Evolutionary conservation across 2,113 vertebrate species (phyloP), one percentile per base, ranked within the genome.

Genomic region (Zapornia atra): DNA sequence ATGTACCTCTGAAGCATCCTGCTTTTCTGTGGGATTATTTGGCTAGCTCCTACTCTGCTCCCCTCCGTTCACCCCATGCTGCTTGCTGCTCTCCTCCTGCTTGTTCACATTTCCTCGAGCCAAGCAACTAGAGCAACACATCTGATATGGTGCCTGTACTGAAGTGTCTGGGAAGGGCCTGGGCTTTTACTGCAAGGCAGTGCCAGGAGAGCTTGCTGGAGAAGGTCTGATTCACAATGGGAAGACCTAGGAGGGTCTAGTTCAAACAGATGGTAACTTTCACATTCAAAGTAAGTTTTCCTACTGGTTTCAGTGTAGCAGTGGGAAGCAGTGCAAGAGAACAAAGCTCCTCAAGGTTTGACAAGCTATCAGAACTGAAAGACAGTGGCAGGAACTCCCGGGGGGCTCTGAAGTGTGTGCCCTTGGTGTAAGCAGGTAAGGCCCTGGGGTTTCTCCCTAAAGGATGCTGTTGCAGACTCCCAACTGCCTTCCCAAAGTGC

Each of bases 101-200:
- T n/a, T 14, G 17, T 34, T 42, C 18, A 17, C 1, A 0, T 29
- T 50, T 71, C 33, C 57, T 50, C 1, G 1, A 22, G 22, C 31
- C 0, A 2, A 44, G 46, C 42, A 64, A 13, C 15, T 13, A 50
- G 10, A 72, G 24, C 57, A 59, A 40, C 2, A 0, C 3, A 1
- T 69, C 44, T 2, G 6, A 70, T 40, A 21, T 24, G 11, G 19
- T 51, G 22, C 38, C 53, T 38, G 15, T 17, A 7, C 28, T 34
- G 50, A 8, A 68, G 20, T 19, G 31, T 38, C 70, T 87, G 85
- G 57, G 63, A 51, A 64, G 57, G 71, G 53, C 65, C 57, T 70
- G 56, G 71, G 34, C n/a, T 86, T 57, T 64, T 54, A 53, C 48
- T 28, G 29, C 18, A 44, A n/a, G 17, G 10, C n/a, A 56, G 59